Conservation (phyloP, 2,797 vertebrate genomes). For the Gobio occitaniae region DNA sequence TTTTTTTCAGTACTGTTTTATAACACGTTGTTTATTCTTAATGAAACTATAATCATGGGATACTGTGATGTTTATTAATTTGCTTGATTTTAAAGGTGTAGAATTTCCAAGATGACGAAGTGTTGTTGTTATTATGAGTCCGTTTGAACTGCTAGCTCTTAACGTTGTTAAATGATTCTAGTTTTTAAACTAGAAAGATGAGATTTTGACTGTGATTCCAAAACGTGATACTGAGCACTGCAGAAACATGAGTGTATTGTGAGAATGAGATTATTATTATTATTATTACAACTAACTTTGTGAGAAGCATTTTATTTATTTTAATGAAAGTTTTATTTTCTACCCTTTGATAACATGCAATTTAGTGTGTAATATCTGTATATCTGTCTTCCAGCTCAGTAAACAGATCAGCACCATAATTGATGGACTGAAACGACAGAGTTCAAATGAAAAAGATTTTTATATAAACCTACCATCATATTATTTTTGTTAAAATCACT, state of each 20-base stretch:
- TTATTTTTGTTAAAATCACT: conserved; percentile 79
- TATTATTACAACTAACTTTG: conserved; percentile 57
- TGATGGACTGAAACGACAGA: conserved; percentile 68
- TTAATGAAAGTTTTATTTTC: conserved; percentile 64
- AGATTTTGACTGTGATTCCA: conserved; percentile 81
- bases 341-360: conserved; percentile 70
- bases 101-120: conserved; percentile 54
- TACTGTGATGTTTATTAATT: conserved; percentile 70
- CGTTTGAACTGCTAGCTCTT: conserved; percentile 72
- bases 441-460: conserved; percentile 72
- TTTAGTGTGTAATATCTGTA: conserved; percentile 81
- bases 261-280: conserved; percentile 68
- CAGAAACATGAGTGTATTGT: conserved; percentile 78
- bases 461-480: conserved; percentile 70
- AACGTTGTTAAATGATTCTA: conserved; percentile 70
- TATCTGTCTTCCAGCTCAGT: conserved; percentile 82
- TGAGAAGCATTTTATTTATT: conserved; percentile 62
- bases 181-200: conserved; percentile 59
- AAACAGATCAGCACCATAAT: conserved; percentile 76
- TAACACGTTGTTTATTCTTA: conserved; percentile 73
- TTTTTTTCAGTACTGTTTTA: conserved; percentile 50
- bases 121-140: conserved; percentile 83
- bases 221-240: conserved; percentile 73
- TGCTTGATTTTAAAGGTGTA: conserved; percentile 69
- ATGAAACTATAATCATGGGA: conserved; percentile 79